Evolutionary conservation across 2,888 invertebrate species (phyloP).

Genomic region (Hedychridium roseum): DNA sequence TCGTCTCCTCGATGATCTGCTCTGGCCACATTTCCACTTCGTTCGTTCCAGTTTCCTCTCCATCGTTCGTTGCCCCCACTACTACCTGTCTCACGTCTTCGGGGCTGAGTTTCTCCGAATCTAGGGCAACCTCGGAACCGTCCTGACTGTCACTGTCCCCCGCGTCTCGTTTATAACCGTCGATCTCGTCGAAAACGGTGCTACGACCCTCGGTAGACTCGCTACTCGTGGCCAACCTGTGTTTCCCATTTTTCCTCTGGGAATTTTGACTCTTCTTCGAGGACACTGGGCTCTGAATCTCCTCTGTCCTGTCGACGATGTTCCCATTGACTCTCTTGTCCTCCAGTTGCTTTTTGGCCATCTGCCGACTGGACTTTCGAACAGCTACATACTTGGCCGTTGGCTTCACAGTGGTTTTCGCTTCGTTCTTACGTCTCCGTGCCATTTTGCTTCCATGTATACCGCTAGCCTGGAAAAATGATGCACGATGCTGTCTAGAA

Average conservation of each 20-base stretch:
- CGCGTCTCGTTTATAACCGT: constrained; percentile 32
- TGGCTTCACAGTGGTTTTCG: constrained; percentile 46
- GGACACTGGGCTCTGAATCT: constrained; percentile 28
- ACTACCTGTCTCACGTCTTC: constrained; percentile 45
- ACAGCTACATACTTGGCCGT: constrained; percentile 48
- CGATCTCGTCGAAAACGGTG: constrained; percentile 13
- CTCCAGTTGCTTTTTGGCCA: constrained; percentile 56
- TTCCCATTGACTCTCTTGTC: constrained; percentile 54
- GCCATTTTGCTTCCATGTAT: constrained; percentile 50
- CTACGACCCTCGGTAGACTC: constrained; percentile 18
- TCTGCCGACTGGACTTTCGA: constrained; percentile 58
- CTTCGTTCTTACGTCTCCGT: constrained; percentile 53
- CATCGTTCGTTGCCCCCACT: constrained; percentile 32
- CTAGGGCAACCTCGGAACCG: constrained; percentile 28
- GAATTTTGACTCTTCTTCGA: constrained; percentile 31
- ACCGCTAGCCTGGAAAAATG: constrained; percentile 29
- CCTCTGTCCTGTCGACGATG: constrained; percentile 28
- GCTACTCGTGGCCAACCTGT: constrained; percentile 24
- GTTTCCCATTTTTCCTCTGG: constrained; percentile 33
- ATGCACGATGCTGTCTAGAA: too few species aligned
- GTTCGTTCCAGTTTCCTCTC: constrained; percentile 23
- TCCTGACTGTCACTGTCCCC: constrained; percentile 52
- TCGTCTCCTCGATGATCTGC: constrained; percentile 60
- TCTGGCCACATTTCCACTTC: constrained; percentile 49
- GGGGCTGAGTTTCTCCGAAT: constrained; percentile 34